phyloP scores from a whole-genome alignment of 2,888 invertebrate species.

The Lepas anatifera region DNA sequence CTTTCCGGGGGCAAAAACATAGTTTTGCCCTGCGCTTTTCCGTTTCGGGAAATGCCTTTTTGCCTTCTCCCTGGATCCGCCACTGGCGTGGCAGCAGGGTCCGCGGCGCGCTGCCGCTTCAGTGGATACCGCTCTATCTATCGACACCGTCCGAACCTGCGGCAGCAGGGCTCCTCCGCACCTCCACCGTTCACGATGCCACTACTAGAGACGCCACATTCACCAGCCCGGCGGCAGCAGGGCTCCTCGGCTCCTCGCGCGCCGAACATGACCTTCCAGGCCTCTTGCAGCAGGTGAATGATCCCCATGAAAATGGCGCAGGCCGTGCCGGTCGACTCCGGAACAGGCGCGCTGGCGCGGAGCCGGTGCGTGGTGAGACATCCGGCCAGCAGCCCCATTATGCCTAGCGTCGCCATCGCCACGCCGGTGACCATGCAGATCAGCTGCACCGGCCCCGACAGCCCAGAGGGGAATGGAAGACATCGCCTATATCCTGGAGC shows the following conservation, averaged over 20 bases:
- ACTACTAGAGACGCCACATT: too few species aligned
- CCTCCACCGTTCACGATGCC: too few species aligned
- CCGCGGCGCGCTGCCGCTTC: too few species aligned
- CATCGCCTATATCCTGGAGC: slow-evolving; percentile 71
- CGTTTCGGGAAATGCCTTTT: too few species aligned
- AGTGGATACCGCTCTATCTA: too few species aligned
- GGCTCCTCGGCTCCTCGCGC: slow-evolving; percentile 67
- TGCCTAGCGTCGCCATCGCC: slow-evolving; percentile 78
- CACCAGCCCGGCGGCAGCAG: too few species aligned
- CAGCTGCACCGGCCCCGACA: slow-evolving; percentile 74
- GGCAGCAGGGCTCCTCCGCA: too few species aligned
- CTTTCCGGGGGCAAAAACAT: too few species aligned
- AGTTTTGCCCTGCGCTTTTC: too few species aligned
- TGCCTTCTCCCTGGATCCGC: too few species aligned
- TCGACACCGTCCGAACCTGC: too few species aligned
- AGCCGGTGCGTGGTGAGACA: slow-evolving; percentile 87
- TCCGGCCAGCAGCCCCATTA: slow-evolving; percentile 83
- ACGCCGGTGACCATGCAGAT: slow-evolving; percentile 77
- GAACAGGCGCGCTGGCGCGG: slow-evolving; percentile 81
- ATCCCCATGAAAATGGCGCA: slow-evolving; percentile 81
- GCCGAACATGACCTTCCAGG: slow-evolving; percentile 70
- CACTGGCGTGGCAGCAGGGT: too few species aligned
- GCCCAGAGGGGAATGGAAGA: slow-evolving; percentile 62
- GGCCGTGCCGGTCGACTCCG: slow-evolving; percentile 74
- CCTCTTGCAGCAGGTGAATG: slow-evolving; percentile 68